Conservation (phyloP, 2,113 vertebrate species). For the Siniperca chuatsi region DNA sequence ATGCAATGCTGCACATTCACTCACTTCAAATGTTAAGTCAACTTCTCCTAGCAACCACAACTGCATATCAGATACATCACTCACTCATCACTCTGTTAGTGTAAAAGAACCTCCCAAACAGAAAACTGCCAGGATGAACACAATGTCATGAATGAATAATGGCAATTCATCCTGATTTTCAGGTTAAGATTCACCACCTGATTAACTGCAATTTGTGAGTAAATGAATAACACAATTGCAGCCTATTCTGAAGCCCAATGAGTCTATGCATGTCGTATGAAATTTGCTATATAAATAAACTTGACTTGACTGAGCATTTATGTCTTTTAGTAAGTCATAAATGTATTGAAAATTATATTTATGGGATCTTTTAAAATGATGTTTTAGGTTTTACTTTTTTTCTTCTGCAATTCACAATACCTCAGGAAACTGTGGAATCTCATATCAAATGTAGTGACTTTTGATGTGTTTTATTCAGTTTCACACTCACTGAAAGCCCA, state of each 20-base stretch:
- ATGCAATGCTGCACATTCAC: not conserved
- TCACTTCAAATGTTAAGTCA: not conserved
- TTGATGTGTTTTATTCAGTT: slow-evolving; percentile 18
- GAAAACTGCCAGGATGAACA: not conserved
- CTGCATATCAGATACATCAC: not conserved
- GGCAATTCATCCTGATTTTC: not conserved
- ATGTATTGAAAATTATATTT: not conserved
- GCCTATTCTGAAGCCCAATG: too few species aligned
- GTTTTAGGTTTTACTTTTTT: not conserved
- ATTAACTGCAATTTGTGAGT: not conserved
- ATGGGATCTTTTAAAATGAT: not conserved
- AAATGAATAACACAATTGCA: not conserved
- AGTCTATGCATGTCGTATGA: too few species aligned
- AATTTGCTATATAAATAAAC: too few species aligned
- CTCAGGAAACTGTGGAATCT: not conserved
- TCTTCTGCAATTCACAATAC: not conserved
- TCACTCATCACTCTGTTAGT: not conserved
- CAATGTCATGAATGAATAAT: not conserved
- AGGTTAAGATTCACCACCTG: not conserved
- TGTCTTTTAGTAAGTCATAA: not conserved
- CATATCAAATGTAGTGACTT: not conserved
- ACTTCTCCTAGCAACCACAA: not conserved
- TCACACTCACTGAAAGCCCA: slow-evolving; percentile 18
- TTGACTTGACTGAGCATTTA: not conserved
- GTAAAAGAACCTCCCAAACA: not conserved